Conservation (phyloP, 2,888 invertebrate genomes). For the Hoplodrina blanda region DNA sequence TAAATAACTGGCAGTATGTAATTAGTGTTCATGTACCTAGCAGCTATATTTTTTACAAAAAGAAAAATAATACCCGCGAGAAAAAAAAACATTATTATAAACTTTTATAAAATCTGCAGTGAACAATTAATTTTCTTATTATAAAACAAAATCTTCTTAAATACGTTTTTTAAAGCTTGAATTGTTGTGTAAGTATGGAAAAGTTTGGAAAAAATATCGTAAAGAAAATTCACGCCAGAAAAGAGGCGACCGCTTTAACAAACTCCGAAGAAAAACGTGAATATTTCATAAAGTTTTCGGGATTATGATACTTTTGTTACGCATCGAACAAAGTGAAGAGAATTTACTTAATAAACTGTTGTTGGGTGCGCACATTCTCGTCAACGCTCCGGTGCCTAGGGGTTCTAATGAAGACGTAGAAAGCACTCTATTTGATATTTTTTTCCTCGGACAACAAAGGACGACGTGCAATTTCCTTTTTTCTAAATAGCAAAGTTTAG, state of each 20-base stretch:
- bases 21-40: not conserved
- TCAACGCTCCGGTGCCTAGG: conserved; percentile 63
- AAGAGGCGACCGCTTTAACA: conserved; percentile 40
- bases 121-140: conserved; percentile 15
- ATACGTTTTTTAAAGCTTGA: conserved; percentile 38
- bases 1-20: not conserved
- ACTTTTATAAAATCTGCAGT: conserved; percentile 10
- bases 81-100: conserved; percentile 23
- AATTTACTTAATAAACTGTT: conserved; percentile 79
- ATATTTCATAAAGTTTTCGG: conserved; percentile 69
- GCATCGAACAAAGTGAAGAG: conserved; percentile 63
- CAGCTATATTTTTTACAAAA: not conserved
- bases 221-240: conserved; percentile 33
- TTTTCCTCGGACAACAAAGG: conserved; percentile 54
- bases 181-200: conserved; percentile 38
- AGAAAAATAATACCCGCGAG: conserved; percentile 1
- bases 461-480: conserved; percentile 59
- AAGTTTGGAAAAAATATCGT: conserved; percentile 45
- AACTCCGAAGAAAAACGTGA: conserved; percentile 59
- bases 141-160: conserved; percentile 26
- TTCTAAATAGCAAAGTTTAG: conserved; percentile 64
- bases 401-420: conserved; percentile 65
- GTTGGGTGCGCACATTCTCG: conserved; percentile 69
- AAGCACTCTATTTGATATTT: conserved; percentile 61
- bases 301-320: conserved; percentile 73